Base-by-base conservation (phyloP, 30 jellyfish, hydroid and myxozoan genomes). In the Hydractinia symbiolongicarpus region DNA sequence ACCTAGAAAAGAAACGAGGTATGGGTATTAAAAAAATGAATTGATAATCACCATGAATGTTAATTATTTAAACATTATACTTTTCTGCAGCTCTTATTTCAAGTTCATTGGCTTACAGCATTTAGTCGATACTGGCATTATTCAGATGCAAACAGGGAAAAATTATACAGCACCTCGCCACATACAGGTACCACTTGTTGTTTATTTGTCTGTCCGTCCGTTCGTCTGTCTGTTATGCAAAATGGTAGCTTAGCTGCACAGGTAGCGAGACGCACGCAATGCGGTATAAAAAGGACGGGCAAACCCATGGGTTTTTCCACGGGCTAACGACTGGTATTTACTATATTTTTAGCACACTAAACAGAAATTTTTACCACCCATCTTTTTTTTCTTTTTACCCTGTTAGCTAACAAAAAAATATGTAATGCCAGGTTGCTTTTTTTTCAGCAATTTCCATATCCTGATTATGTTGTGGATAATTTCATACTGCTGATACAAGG, bases 371-470 rank as follows among this genome's bases (percentile, higher is more conserved):
- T 30, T 30, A 30, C 44, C 44, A 30, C 1, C 44, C 44, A 30
- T 0, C 1, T 30, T 30, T 30, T 9, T 13, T 17, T 58, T 58
- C 19, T 58, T 17, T 17, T 11, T 13, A 58, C 15, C 69, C 69
- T 17, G 19, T 0, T 58, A 17, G 69, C 15, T 58, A 58, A 11
- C 19, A 11, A 11, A 13, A 13, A 58, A n/a, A 64, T 44, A 1
- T 3, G 2, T 58, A 58, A 64, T 51, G 9, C 40, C 8, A 64
- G 19, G 9, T 64, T 64, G 74, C n/a, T 53, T 77, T 77, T 5
- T 67, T 72, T 86, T 61, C 72, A 93, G 98, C 95, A 86, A 87
- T 87, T 93, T 64, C 98, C 98, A 21, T 93, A 67, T 67, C 98
- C 98, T 50, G 81, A 93, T 5, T 93, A 80, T 71, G 61, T 49